A percentile compares a stretch with the other conserved stretches of the same genome.
phyloP scores from a whole-genome alignment of 2,113 vertebrate genomes.

The Dinomys branickii region DNA sequence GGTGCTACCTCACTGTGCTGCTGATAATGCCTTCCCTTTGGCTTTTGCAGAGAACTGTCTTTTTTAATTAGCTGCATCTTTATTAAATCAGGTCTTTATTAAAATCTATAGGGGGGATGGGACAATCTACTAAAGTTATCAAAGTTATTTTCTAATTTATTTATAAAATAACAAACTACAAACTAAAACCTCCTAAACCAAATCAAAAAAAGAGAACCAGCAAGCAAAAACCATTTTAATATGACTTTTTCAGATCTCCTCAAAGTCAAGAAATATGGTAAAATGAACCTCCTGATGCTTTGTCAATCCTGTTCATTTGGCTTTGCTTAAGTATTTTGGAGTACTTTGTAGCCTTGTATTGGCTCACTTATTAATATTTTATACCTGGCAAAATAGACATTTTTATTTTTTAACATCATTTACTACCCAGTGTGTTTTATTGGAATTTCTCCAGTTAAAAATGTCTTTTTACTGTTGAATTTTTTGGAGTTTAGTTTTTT shows the following conservation, averaged over 20 bases:
- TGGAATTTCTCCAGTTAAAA: slow-evolving; percentile 1
- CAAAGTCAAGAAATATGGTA: background rate
- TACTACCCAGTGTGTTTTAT: background rate
- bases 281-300: background rate
- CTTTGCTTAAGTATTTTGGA: slow-evolving; percentile 48
- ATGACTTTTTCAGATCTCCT: background rate
- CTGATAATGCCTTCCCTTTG: background rate
- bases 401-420: background rate
- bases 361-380: background rate
- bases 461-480: background rate
- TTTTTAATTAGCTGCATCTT: slow-evolving; percentile 11
- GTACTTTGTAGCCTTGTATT: background rate
- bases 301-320: background rate
- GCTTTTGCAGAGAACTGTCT: slow-evolving; percentile 16
- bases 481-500: too few species aligned
- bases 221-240: background rate
- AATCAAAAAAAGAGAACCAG: background rate
- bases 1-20: slow-evolving; percentile 31
- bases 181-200: background rate
- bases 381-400: background rate
- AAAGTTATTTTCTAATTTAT: background rate
- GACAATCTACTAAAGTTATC: background rate
- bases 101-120: background rate
- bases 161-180: background rate
- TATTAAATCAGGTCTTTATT: slow-evolving; percentile 21